Conservation (phyloP, 2,888 invertebrate species). For the Aleiodes testaceus region DNA sequence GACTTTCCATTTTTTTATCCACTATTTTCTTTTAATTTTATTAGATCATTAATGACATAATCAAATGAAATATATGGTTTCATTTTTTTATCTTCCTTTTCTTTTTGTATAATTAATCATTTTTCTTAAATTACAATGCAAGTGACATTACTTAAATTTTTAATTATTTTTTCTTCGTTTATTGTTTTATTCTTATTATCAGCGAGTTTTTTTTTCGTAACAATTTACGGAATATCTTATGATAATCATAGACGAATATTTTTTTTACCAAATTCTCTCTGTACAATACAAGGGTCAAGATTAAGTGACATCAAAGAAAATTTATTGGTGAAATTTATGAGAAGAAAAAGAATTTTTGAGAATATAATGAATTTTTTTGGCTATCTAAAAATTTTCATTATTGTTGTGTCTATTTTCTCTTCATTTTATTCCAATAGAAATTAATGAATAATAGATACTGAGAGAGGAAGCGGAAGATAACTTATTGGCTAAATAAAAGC, state of each 20-base stretch:
- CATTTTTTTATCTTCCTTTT: background rate
- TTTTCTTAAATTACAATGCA: conserved; percentile 16
- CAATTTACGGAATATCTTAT: conserved; percentile 46
- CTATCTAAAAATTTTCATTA: no score
- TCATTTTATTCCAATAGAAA: no score
- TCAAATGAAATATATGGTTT: background rate
- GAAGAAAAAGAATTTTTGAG: no score
- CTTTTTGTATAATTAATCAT: background rate
- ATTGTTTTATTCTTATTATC: conserved; percentile 49
- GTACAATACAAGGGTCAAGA: conserved; percentile 41
- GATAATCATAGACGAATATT: conserved; percentile 11
- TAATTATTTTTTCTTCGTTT: conserved; percentile 33
- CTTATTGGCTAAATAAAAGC: conserved; percentile 66
- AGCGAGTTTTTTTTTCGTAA: conserved; percentile 45
- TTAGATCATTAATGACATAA: conserved; percentile 47
- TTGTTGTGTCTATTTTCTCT: no score
- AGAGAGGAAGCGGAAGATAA: conserved; percentile 54
- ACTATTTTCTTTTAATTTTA: conserved; percentile 41
- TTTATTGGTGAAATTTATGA: no score
- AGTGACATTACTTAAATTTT: conserved; percentile 9
- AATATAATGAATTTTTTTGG: no score
- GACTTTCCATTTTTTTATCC: conserved; percentile 54
- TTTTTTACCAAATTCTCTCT: conserved; percentile 29
- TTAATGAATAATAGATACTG: conserved; percentile 15
- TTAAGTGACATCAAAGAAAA: conserved; percentile 10